Base-by-base conservation (phyloP, 2,888 invertebrate species). In the Diloba caeruleocephala region DNA sequence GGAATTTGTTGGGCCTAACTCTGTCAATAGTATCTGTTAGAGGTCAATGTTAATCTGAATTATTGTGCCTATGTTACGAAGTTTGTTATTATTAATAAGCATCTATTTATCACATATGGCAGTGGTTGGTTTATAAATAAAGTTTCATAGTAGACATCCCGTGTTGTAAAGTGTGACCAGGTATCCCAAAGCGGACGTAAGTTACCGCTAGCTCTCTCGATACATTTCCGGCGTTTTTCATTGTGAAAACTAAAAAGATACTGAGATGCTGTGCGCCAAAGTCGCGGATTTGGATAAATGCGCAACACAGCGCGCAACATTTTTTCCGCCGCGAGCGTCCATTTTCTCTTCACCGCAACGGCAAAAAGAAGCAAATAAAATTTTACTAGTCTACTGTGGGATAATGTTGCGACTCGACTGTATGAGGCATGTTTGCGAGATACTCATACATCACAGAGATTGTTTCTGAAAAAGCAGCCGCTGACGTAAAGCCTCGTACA, bases 271-370 rank as follows among this genome's bases (percentile, higher is more conserved):
- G 32, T 38, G 50, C 39, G 13, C 46, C 46, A 50, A 69, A 65
- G 50, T 46, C 13, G 36, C 54, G 50, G 29, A 59, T 56, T 61
- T 44, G 52, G 56, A 70, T 73, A 54, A 65, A 73, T 69, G 71
- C 61, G 65, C 60, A 70, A 64, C 73, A 69, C 43, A 48, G 50
- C 42, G 32, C 15, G 36, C 25, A 42, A 38, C 44, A 41, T 43
- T 57, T 73, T 72, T 59, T 66, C 49, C 38, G 19, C 32, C 36
- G 36, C 44, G 26, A 13, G 50, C 39, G 45, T 39, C 55, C 73
- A 63, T 69, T 72, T 69, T 50, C 55, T 58, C 39, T 19, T 28
- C 15, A 29, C 15, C 14, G 21, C 46, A 19, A 53, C 36, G 32
- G 34, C 26, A 60, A 71, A 73, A 72, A 54, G 33, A 39, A 49